Evolutionary conservation across 1,140 invertebrate species (phyloP).

Genomic region (Cydia amplana): DNA sequence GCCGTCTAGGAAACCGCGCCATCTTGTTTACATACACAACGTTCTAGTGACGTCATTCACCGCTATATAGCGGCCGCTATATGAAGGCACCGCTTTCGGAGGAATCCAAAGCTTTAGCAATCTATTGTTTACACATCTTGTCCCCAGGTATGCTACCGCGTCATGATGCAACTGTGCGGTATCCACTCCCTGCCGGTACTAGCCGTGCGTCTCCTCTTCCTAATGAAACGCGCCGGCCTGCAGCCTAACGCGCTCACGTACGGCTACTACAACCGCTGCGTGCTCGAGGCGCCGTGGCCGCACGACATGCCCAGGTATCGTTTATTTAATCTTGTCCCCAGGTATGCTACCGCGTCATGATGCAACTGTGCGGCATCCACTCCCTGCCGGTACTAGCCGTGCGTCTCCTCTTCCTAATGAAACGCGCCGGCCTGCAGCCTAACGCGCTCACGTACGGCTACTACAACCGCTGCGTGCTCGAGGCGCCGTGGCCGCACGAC

Average conservation of each 20-base stretch:
- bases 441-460: conserved; percentile 98
- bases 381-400: conserved; percentile 96
- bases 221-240: conserved; percentile 96
- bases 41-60: too few relatives aligned
- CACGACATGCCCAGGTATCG: conserved; percentile 90
- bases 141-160: conserved; percentile 94
- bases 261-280: conserved; percentile 88
- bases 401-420: conserved; percentile 97
- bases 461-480: conserved; percentile 89
- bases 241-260: conserved; percentile 99
- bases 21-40: too few relatives aligned
- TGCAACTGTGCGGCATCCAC: conserved; percentile 98
- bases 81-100: too few relatives aligned
- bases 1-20: too few relatives aligned
- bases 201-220: conserved; percentile 95
- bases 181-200: conserved; percentile 95
- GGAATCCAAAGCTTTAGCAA: too few relatives aligned
- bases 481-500: conserved; percentile 96
- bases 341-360: conserved; percentile 98
- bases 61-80: too few relatives aligned
- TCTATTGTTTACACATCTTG: not conserved
- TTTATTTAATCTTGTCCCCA: conserved; percentile 70
- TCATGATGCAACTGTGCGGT: conserved; percentile 99
- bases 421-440: conserved; percentile 94
- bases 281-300: conserved; percentile 97